A percentile compares a stretch with the other conserved stretches of the same genome.
Conservation (phyloP, 2,797 vertebrate species). For the Falco concolor region DNA sequence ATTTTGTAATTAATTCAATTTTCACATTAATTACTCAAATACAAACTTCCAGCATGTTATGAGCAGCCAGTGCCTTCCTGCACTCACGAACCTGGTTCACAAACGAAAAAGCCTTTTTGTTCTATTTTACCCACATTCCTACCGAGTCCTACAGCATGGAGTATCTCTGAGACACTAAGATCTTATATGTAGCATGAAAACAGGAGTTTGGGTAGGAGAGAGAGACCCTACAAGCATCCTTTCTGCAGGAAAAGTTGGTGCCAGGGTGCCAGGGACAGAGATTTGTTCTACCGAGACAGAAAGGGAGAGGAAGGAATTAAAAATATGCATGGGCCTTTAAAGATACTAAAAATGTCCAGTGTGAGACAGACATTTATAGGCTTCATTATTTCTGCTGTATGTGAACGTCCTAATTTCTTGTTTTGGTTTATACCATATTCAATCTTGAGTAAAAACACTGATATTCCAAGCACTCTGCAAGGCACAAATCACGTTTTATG, state of each 20-base stretch:
- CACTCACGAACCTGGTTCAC: background rate
- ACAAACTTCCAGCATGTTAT: background rate
- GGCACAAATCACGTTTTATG: background rate
- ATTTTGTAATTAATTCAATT: background rate
- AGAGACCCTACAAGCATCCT: background rate
- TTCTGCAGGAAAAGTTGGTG: background rate
- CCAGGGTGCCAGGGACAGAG: background rate
- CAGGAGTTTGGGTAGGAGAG: background rate
- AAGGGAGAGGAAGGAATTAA: background rate
- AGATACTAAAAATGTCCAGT: background rate
- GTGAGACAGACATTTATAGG: background rate
- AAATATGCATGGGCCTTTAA: background rate
- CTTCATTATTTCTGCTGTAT: background rate
- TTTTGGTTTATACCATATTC: background rate
- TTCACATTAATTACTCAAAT: background rate
- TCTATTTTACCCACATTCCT: background rate
- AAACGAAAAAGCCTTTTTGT: background rate
- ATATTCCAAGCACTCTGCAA: background rate
- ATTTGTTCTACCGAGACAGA: background rate
- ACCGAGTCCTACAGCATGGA: background rate
- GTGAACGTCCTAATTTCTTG: background rate
- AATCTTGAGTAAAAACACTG: background rate
- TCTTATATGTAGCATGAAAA: background rate
- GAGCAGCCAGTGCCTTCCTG: background rate
- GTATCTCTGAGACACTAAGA: background rate